Evolutionary conservation across 2,888 invertebrate genomes (phyloP).

Genomic region (Osedax fenrisi): DNA sequence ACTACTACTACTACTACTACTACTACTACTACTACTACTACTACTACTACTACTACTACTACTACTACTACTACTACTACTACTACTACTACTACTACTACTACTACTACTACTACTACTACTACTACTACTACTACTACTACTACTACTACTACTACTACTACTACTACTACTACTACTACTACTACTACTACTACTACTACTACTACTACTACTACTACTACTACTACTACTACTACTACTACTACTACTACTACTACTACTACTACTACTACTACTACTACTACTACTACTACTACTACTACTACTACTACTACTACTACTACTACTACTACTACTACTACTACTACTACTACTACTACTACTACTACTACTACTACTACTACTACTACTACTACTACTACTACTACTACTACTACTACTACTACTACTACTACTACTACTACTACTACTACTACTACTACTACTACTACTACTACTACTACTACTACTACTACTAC

Average conservation of each 20-base stretch:
- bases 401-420: conserved; percentile 16
- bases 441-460: background rate
- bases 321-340: conserved; percentile 13
- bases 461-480: background rate
- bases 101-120: background rate
- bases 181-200: background rate
- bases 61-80: background rate
- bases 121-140: background rate
- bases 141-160: background rate
- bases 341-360: conserved; percentile 20
- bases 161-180: background rate
- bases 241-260: background rate
- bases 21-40: background rate
- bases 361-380: conserved; percentile 10
- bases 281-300: conserved; percentile 12
- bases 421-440: conserved; percentile 6
- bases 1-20: background rate
- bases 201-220: background rate
- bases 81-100: background rate
- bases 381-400: conserved; percentile 12
- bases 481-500: background rate
- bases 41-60: background rate
- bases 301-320: conserved; percentile 14
- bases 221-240: background rate
- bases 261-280: background rate